Percentiles rank a stretch among this genome's conserved stretches.
phyloP scores from a whole-genome alignment of 1,140 invertebrate species.

The Oryctes rhinoceros region DNA sequence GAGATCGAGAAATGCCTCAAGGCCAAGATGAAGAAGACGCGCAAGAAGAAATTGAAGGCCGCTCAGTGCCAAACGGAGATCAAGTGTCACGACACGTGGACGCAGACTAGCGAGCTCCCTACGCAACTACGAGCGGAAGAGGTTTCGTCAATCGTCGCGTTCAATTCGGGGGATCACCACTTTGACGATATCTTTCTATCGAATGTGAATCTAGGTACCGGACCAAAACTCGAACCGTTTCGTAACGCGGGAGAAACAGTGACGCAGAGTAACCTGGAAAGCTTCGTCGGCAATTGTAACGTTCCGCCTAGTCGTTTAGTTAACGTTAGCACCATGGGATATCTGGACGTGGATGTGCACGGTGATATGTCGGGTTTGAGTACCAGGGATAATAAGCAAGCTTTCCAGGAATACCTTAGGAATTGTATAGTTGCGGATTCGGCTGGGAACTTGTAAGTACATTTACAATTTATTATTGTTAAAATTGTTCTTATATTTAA shows the following conservation, averaged over 20 bases:
- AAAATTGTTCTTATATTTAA: neutral
- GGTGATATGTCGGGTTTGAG: neutral
- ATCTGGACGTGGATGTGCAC: neutral
- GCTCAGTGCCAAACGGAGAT: neutral
- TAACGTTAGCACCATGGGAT: neutral
- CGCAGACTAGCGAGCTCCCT: neutral
- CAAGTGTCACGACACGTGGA: neutral
- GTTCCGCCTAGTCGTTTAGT: neutral
- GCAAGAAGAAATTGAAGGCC: neutral
- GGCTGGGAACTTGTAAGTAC: conserved; percentile 23
- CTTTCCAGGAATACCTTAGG: neutral
- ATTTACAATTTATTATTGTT: neutral
- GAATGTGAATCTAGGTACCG: neutral
- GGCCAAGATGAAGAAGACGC: neutral
- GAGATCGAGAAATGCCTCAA: neutral
- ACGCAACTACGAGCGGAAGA: neutral
- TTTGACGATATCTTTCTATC: neutral
- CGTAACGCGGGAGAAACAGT: neutral
- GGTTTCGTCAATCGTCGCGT: neutral
- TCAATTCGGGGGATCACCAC: neutral
- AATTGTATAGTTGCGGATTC: neutral
- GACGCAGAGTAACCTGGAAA: conserved; percentile 12
- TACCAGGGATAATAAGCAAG: neutral
- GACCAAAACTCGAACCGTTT: neutral
- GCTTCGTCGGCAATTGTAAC: neutral